These are phyloP conservation scores for Pammene fasciana DNA, from an alignment of 2,888 invertebrate genomes.

Conservation along the genomic window DNA sequence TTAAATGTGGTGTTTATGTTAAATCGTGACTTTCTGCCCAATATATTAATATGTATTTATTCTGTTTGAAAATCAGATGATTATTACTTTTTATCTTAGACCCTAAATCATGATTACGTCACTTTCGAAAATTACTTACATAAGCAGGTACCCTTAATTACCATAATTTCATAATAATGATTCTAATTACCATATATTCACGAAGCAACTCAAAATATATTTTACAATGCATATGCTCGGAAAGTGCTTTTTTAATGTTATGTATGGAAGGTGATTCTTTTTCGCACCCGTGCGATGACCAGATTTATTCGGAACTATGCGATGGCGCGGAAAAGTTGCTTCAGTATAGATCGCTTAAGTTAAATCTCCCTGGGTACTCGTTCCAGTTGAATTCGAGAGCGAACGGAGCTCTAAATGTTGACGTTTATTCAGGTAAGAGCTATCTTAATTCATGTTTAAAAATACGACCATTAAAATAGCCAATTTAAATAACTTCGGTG, in stretches of 20 bases:
- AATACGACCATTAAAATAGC: not conserved
- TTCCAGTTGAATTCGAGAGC: constrained; percentile 79
- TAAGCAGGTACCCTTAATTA: too few relatives aligned
- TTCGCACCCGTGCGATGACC: too few relatives aligned
- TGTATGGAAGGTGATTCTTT: too few relatives aligned
- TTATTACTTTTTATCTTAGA: not conserved
- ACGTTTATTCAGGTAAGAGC: constrained; percentile 75
- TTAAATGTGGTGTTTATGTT: constrained; percentile 31
- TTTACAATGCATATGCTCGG: too few relatives aligned
- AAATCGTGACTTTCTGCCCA: constrained; percentile 9
- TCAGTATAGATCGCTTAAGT: constrained; percentile 73
- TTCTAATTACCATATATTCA: too few relatives aligned
- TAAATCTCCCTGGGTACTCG: constrained; percentile 79
- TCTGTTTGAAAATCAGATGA: not conserved
- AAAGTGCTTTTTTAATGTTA: too few relatives aligned
- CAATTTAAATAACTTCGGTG: not conserved
- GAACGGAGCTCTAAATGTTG: constrained; percentile 76
- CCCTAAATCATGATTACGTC: not conserved
- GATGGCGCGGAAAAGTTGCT: constrained; percentile 79
- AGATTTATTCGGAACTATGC: constrained; percentile 77
- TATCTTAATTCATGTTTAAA: not conserved
- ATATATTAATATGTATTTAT: constrained; percentile 23
- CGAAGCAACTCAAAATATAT: too few relatives aligned
- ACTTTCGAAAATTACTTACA: constrained; percentile 3
- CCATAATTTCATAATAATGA: too few relatives aligned